phyloP scores from a whole-genome alignment of 1,140 invertebrate species.

The Sitophilus oryzae region DNA sequence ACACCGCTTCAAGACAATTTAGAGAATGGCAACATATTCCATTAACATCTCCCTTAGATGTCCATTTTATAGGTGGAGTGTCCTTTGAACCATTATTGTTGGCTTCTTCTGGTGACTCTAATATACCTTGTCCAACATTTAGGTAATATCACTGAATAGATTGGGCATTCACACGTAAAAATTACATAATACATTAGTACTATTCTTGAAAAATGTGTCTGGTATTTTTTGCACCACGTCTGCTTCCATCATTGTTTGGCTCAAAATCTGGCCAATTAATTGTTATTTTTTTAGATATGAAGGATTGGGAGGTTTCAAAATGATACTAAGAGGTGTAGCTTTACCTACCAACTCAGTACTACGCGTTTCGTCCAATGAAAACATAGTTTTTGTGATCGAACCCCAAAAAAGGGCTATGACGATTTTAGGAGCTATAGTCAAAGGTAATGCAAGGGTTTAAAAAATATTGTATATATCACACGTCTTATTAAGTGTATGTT shows the following conservation, averaged over 20 bases:
- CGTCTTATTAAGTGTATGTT: no score
- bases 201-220: no score
- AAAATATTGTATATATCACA: not conserved
- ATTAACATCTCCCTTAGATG: not conserved
- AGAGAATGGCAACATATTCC: conserved; percentile 10
- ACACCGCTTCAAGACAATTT: conserved; percentile 2
- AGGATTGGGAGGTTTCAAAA: conserved; percentile 12
- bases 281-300: conserved; percentile 12
- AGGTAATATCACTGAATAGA: conserved; percentile 13
- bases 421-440: conserved; percentile 5
- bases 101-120: conserved; percentile 1
- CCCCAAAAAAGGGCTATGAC: not conserved
- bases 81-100: conserved; percentile 9
- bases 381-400: conserved; percentile 4
- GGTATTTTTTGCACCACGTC: not conserved
- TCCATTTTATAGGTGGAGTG: conserved; percentile 3
- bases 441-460: not conserved
- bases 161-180: no score
- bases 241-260: not conserved
- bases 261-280: no score
- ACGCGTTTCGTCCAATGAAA: not conserved
- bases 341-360: conserved; percentile 3
- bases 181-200: no score
- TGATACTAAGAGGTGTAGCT: conserved; percentile 5
- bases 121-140: conserved; percentile 3